Conservation (phyloP, 1,140 invertebrate genomes). For the Amyelois transitella region DNA sequence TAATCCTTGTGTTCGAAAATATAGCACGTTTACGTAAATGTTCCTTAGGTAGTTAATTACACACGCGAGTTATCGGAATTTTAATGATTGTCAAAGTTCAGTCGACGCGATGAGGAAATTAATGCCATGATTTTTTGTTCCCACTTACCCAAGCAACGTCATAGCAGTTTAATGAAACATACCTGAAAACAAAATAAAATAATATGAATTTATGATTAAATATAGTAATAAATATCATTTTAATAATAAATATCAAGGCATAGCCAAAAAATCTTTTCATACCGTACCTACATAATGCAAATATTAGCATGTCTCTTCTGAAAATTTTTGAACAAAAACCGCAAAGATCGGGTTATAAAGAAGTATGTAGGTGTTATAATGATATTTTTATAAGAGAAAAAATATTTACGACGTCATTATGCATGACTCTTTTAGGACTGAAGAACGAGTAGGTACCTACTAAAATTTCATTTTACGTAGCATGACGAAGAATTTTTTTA, state of each 20-base stretch:
- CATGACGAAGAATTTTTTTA: too few relatives aligned
- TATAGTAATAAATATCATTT: background rate
- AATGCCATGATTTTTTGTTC: background rate
- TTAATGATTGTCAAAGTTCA: background rate
- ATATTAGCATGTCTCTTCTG: too few relatives aligned
- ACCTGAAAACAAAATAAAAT: conserved; percentile 17
- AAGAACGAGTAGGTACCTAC: too few relatives aligned
- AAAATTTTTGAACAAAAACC: too few relatives aligned
- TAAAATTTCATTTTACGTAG: too few relatives aligned
- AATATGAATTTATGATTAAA: background rate
- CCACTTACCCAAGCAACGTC: background rate
- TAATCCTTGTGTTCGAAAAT: background rate
- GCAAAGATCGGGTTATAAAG: too few relatives aligned
- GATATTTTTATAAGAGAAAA: too few relatives aligned
- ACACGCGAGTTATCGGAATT: background rate
- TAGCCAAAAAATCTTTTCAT: too few relatives aligned
- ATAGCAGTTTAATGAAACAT: conserved; percentile 6
- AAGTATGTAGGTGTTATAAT: too few relatives aligned
- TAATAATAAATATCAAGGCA: background rate
- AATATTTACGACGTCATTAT: too few relatives aligned
- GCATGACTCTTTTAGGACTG: too few relatives aligned
- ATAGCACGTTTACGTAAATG: background rate
- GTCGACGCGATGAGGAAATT: background rate
- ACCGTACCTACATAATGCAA: too few relatives aligned
- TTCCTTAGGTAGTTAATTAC: background rate